Base-by-base conservation (phyloP, 2,888 invertebrate species). In the Spodoptera exigua region DNA sequence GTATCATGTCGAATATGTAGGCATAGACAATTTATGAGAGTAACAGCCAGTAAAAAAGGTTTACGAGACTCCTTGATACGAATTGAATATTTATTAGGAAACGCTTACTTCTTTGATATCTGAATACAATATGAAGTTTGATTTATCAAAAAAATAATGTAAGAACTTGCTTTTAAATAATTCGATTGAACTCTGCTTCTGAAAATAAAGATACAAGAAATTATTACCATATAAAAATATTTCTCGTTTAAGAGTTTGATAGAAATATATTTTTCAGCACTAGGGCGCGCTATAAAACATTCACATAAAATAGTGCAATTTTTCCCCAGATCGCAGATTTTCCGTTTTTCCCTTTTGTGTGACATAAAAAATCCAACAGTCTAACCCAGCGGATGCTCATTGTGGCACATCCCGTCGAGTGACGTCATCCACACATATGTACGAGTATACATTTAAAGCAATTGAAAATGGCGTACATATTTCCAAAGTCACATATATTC, bases 301-400 rank as follows among this genome's bases (percentile, higher is more conserved):
- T 14, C 43, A 9, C 34, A 5, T 39, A 27, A 12, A 44, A 37
- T 4, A 5, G 21, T 1, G 16, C n/a, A 35, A 4, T 1, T 27
- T 53, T 14, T 41, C 13, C 11, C n/a, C 9, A 16, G 35, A 44
- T 27, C 11, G 12, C 9, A 36, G 21, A 1, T 5, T 21, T 56
- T 40, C 49, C 32, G 10, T 10, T 36, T 21, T 56, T 49, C 21
- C 10, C 12, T 36, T 37, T 36, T 51, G 16, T 32, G 47, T n/a
- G 37, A n/a, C 1, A 9, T 14, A 61, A 17, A 48, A 53, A 41
- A 37, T 12, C 13, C 45, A 13, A 12, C 35, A 18, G 18, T 18
- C 49, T 40, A 21, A 37, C 36, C 48, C 32, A 43, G 35, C 48
- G 58, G 48, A 65, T 48, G 32, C 18, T 46, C 54, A 43, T 59